phyloP scores from a whole-genome alignment of 92 coral and sea anemone genomes.

The Porites lobata region DNA sequence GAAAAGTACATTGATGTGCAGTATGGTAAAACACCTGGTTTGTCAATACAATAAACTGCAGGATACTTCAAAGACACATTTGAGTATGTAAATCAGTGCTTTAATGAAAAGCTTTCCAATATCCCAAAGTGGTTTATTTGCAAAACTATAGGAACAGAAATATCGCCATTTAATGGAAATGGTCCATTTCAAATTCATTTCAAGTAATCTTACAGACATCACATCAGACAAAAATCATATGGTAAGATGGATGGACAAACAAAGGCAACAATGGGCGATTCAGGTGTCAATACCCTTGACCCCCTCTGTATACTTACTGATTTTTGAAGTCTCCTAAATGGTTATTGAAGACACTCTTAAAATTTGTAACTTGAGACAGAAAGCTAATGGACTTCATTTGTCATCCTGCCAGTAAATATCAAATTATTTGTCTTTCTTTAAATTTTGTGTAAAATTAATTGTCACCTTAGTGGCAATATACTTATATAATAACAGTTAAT shows the following conservation, averaged over 20 bases:
- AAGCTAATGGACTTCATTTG: no score
- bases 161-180: no score
- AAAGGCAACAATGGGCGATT: neutral
- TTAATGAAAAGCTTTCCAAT: neutral
- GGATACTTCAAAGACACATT: neutral
- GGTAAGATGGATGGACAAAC: neutral
- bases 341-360: neutral
- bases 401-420: no score
- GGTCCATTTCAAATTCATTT: no score
- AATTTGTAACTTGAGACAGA: neutral
- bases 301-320: neutral
- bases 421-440: no score
- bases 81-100: neutral
- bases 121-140: neutral
- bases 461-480: no score
- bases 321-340: no score
- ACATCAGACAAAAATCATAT: neutral
- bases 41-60: neutral
- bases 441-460: no score
- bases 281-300: neutral
- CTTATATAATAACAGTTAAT: no score
- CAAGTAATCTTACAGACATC: neutral
- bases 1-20: no score
- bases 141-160: neutral
- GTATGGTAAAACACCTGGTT: neutral